Evolutionary conservation across 2,113 vertebrate genomes (phyloP).

Genomic region (Serinus canaria): DNA sequence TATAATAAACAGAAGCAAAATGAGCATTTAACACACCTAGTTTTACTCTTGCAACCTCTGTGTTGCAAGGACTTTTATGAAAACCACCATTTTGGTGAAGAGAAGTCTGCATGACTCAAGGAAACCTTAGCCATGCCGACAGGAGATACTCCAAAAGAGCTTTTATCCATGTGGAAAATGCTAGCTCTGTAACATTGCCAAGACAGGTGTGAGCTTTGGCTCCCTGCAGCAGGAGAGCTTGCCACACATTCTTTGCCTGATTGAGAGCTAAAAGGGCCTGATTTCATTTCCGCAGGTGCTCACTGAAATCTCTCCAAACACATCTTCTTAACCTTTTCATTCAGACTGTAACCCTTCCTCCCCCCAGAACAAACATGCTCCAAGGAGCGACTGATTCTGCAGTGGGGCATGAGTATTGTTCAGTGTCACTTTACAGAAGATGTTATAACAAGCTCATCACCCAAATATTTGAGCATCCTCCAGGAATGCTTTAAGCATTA

Average conservation of each 20-base stretch:
- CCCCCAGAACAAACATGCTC: not conserved
- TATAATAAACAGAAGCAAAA: not conserved
- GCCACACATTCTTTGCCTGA: constrained; percentile 46
- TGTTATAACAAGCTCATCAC: constrained; percentile 53
- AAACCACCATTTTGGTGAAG: not conserved
- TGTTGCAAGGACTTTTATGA: not conserved
- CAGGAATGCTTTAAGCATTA: constrained; percentile 32
- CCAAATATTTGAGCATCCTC: constrained; percentile 56
- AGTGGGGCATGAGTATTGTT: constrained; percentile 47
- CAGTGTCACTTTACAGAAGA: constrained; percentile 46
- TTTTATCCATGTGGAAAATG: constrained; percentile 35
- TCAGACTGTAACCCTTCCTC: constrained; percentile 32
- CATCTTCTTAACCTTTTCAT: constrained; percentile 61
- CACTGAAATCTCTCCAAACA: constrained; percentile 46
- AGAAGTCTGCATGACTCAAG: not conserved
- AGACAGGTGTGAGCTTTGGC: constrained; percentile 63
- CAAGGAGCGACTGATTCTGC: constrained; percentile 2
- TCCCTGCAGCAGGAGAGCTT: constrained; percentile 61
- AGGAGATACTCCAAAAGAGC: constrained; percentile 4
- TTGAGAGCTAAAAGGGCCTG: constrained; percentile 59
- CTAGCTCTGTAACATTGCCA: constrained; percentile 54
- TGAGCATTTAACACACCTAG: not conserved
- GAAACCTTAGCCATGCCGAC: not conserved
- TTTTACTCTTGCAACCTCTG: not conserved
- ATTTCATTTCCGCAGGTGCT: constrained; percentile 67